Evolutionary conservation across 2,888 invertebrate species (phyloP).

Genomic region (Byasa hedistus): DNA sequence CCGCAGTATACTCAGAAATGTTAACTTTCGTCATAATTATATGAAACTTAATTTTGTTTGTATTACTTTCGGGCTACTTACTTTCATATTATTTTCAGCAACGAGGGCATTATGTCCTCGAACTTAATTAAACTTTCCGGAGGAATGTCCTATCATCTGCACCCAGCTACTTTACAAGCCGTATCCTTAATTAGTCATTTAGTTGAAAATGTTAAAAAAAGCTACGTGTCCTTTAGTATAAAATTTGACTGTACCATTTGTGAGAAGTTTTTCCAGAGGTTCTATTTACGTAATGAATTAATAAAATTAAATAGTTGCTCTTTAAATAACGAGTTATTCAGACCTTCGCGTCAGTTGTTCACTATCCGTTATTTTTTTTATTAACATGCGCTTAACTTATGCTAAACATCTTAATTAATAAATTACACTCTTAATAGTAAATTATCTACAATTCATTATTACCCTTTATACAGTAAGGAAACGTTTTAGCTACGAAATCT

Average conservation of each 20-base stretch:
- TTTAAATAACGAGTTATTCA: too few relatives aligned
- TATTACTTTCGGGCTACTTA: conserved; percentile 16
- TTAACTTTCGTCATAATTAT: conserved; percentile 11
- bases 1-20: not conserved
- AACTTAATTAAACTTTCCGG: conserved; percentile 22
- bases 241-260: not conserved
- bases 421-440: too few relatives aligned
- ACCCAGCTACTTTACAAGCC: conserved; percentile 9
- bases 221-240: not conserved
- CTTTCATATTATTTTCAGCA: conserved; percentile 20
- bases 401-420: too few relatives aligned
- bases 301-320: too few relatives aligned
- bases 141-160: conserved; percentile 18
- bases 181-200: conserved; percentile 16
- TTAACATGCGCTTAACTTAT: too few relatives aligned
- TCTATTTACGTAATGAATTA: too few relatives aligned
- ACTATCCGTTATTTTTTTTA: too few relatives aligned
- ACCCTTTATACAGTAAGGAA: too few relatives aligned
- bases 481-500: too few relatives aligned
- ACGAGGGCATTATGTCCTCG: conserved; percentile 18
- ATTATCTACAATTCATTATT: too few relatives aligned
- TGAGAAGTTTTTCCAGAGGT: not conserved
- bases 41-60: conserved; percentile 6
- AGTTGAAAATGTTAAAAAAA: not conserved
- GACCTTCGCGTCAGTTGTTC: too few relatives aligned